These are phyloP conservation scores for Gallinago solitaria DNA, from an alignment of 2,797 vertebrate species.

Conservation along the genomic window DNA sequence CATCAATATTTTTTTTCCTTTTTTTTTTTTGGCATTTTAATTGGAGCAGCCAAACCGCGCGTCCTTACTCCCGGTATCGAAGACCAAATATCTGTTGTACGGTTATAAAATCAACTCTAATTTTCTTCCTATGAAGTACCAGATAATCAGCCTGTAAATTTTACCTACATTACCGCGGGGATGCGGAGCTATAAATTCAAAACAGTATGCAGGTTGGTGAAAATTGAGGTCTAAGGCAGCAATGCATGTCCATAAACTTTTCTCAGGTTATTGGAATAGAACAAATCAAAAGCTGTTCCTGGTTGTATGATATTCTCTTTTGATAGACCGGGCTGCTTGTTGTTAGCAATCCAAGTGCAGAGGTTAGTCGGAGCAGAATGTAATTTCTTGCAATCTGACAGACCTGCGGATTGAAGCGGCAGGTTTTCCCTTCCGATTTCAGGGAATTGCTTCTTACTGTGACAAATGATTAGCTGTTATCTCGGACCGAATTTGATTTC, in stretches of 20 bases:
- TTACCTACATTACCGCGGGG: conserved; percentile 73
- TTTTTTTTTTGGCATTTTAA: conserved; percentile 67
- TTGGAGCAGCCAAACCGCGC: conserved; percentile 64
- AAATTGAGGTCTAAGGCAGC: conserved; percentile 82
- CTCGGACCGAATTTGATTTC: conserved; percentile 94
- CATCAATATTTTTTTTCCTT: conserved; percentile 56
- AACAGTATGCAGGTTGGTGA: conserved; percentile 75
- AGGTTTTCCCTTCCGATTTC: conserved; percentile 91
- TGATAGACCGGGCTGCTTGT: conserved; percentile 89
- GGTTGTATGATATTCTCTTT: conserved; percentile 87
- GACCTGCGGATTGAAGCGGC: conserved; percentile 89
- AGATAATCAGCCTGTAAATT: conserved; percentile 82
- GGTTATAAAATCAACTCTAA: conserved; percentile 78
- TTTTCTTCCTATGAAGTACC: conserved; percentile 77
- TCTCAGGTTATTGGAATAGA: conserved; percentile 85
- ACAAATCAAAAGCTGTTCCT: conserved; percentile 83
- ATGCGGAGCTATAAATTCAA: conserved; percentile 77
- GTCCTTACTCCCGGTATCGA: conserved; percentile 67
- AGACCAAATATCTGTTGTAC: conserved; percentile 69
- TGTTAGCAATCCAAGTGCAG: conserved; percentile 86
- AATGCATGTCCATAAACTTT: conserved; percentile 82
- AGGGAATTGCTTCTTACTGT: conserved; percentile 97
- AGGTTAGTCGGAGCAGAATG: conserved; percentile 87
- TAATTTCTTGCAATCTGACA: conserved; percentile 95
- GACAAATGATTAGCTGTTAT: conserved; percentile 99